Percentiles rank a stretch among this genome's conserved stretches.
phyloP scores from a whole-genome alignment of 2,113 vertebrate species.

The Sinocyclocheilus anshuiensis region DNA sequence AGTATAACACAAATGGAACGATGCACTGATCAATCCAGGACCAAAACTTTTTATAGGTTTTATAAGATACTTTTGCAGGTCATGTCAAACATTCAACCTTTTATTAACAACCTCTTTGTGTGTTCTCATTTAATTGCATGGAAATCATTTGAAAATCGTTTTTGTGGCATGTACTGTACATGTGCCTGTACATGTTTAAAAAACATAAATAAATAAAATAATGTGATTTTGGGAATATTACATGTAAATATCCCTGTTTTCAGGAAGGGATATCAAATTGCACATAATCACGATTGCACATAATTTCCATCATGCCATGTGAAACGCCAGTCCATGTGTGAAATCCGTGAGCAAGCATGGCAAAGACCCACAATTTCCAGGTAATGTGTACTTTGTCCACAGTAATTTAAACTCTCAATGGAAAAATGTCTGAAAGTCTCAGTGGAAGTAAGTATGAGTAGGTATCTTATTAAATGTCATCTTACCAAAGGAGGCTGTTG shows the following conservation, averaged over 20 bases:
- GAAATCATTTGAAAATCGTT: background rate
- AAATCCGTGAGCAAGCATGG: background rate
- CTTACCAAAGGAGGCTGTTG: background rate
- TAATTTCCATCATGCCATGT: background rate
- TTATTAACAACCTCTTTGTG: background rate
- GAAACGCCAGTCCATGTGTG: background rate
- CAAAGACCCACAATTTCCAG: conserved; percentile 10
- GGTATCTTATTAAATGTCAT: background rate
- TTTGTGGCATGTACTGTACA: background rate
- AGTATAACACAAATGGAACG: background rate
- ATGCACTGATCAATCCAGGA: too few relatives aligned
- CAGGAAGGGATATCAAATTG: background rate
- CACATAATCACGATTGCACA: background rate
- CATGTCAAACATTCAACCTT: background rate
- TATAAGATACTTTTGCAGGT: background rate
- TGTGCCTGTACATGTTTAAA: too few relatives aligned
- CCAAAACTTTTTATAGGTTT: background rate
- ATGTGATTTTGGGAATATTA: too few relatives aligned
- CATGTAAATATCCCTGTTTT: background rate
- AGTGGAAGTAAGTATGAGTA: background rate
- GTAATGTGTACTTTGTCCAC: conserved; percentile 6
- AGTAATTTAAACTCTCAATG: background rate
- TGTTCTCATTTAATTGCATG: background rate
- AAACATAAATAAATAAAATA: too few relatives aligned
- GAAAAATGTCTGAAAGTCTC: background rate